Evolutionary conservation across 2,797 vertebrate species (phyloP).

Genomic region (Clamator glandarius): DNA sequence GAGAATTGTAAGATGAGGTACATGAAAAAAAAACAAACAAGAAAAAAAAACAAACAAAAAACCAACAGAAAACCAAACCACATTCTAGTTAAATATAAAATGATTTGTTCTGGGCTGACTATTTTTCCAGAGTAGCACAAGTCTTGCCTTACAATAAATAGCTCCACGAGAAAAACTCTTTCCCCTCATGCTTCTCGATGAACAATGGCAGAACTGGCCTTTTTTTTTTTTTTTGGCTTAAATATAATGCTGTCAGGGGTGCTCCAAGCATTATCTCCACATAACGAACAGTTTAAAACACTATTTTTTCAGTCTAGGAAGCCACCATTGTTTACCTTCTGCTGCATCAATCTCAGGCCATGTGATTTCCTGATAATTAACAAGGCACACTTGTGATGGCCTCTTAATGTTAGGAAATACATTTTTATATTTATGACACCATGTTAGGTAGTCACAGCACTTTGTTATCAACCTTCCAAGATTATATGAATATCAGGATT

Average conservation of each 20-base stretch:
- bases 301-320: background rate
- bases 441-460: background rate
- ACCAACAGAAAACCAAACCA: background rate
- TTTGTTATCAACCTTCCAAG: background rate
- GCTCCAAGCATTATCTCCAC: background rate
- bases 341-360: background rate
- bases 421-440: background rate
- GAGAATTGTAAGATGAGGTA: background rate
- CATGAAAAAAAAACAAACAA: background rate
- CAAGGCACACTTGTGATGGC: background rate
- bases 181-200: background rate
- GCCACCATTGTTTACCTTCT: background rate
- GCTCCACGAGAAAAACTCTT: background rate
- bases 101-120: background rate
- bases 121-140: background rate
- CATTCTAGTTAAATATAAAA: background rate
- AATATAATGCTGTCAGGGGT: background rate
- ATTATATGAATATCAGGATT: background rate
- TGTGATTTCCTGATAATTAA: background rate
- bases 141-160: background rate
- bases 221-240: background rate
- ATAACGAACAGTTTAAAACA: background rate
- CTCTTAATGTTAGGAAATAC: background rate
- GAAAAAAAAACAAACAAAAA: background rate
- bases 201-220: background rate